Evolutionary conservation across 2,113 vertebrate genomes (phyloP).

Genomic region (Salminus brasiliensis): DNA sequence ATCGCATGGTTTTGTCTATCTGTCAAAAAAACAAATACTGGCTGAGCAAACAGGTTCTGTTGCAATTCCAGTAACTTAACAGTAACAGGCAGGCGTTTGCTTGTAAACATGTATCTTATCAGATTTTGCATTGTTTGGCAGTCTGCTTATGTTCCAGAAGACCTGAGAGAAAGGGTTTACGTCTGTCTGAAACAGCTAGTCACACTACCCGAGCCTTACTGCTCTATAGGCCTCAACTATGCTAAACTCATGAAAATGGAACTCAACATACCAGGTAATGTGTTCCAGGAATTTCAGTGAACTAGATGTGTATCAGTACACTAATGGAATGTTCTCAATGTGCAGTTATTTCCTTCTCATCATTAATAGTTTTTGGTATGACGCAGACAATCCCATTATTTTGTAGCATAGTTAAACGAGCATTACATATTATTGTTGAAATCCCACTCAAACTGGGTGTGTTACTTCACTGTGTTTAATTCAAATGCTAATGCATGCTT

Average conservation of each 20-base stretch:
- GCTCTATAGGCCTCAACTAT: constrained; percentile 78
- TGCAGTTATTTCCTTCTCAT: background rate
- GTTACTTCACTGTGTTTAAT: no score
- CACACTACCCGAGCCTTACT: constrained; percentile 82
- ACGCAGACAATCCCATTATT: no score
- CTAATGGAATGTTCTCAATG: background rate
- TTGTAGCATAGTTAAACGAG: no score
- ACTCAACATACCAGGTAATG: constrained; percentile 77
- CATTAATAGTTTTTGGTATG: background rate
- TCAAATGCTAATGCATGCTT: no score
- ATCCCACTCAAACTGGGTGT: no score
- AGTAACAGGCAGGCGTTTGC: background rate
- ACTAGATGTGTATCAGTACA: background rate
- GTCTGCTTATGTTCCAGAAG: constrained; percentile 75
- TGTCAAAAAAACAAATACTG: no score
- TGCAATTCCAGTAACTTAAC: background rate
- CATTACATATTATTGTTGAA: no score
- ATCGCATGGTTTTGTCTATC: no score
- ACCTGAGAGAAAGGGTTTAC: constrained; percentile 75
- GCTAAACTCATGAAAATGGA: constrained; percentile 79
- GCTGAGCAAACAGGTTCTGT: background rate
- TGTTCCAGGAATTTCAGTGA: background rate
- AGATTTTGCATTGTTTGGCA: constrained; percentile 55
- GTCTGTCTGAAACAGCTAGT: constrained; percentile 79
- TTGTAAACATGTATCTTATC: constrained; percentile 11